A percentile compares a stretch with the other conserved stretches of the same genome.
phyloP scores from a whole-genome alignment of 1,140 invertebrate genomes.

The Papilio helenus region DNA sequence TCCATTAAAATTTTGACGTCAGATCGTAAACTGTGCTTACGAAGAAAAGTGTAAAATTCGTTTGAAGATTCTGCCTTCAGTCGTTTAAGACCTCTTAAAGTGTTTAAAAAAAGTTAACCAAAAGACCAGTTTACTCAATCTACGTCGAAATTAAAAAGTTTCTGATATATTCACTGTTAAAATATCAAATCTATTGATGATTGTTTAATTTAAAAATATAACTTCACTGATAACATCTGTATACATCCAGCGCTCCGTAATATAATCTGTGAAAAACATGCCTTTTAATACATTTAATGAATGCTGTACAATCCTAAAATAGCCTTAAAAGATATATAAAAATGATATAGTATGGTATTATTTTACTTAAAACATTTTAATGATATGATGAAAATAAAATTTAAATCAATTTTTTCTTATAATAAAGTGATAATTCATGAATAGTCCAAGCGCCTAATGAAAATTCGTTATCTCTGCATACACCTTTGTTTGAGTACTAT shows the following conservation, averaged over 20 bases:
- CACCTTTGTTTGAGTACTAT: too few relatives aligned
- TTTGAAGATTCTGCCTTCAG: too few relatives aligned
- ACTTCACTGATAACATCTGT: background rate
- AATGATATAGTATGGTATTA: background rate
- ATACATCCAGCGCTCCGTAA: conserved; percentile 36
- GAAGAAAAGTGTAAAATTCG: too few relatives aligned
- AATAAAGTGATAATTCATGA: background rate
- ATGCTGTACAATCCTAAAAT: conserved; percentile 41
- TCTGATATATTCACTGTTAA: too few relatives aligned
- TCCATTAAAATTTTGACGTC: too few relatives aligned
- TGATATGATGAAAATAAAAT: background rate
- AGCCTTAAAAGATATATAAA: conserved; percentile 37
- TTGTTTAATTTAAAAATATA: too few relatives aligned
- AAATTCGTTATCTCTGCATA: background rate
- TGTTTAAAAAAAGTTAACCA: too few relatives aligned
- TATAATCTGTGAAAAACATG: conserved; percentile 54
- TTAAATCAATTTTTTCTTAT: background rate
- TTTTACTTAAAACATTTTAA: background rate
- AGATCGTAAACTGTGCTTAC: too few relatives aligned
- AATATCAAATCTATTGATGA: too few relatives aligned
- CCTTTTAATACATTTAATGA: conserved; percentile 49
- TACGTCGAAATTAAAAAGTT: too few relatives aligned
- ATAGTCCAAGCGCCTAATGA: background rate
- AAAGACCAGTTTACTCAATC: too few relatives aligned
- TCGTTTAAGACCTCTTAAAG: too few relatives aligned